Evolutionary conservation across 2,888 invertebrate genomes (phyloP).

Genomic region (Drosophila ochracea): DNA sequence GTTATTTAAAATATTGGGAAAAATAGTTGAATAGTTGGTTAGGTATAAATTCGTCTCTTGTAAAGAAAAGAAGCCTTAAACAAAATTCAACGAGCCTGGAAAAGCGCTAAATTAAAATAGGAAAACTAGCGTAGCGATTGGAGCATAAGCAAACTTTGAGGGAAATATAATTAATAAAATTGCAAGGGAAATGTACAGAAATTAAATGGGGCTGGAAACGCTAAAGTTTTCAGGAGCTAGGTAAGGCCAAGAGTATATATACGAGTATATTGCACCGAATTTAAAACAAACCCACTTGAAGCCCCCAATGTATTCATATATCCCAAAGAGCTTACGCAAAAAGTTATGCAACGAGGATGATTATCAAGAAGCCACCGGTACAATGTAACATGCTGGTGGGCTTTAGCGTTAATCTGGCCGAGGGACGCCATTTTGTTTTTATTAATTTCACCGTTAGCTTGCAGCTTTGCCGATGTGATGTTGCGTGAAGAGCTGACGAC

Average conservation of each 20-base stretch:
- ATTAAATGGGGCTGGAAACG: no score
- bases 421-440: conserved; percentile 51
- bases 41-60: no score
- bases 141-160: not conserved
- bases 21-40: not conserved
- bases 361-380: conserved; percentile 6
- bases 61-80: not conserved
- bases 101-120: not conserved
- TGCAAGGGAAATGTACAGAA: not conserved
- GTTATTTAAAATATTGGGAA: not conserved
- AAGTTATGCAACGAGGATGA: conserved; percentile 1
- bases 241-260: not conserved
- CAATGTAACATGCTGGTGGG: conserved; percentile 34
- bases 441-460: conserved; percentile 33
- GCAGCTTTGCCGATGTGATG: not conserved
- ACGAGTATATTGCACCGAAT: not conserved
- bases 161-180: not conserved
- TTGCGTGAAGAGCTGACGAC: conserved; percentile 21
- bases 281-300: not conserved
- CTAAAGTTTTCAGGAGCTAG: not conserved
- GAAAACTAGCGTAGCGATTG: not conserved
- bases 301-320: not conserved
- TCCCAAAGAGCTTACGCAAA: not conserved
- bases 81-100: not conserved
- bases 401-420: conserved; percentile 44